Evolutionary conservation across 1,140 invertebrate species (phyloP).

Genomic region (Rhopalosiphum padi): DNA sequence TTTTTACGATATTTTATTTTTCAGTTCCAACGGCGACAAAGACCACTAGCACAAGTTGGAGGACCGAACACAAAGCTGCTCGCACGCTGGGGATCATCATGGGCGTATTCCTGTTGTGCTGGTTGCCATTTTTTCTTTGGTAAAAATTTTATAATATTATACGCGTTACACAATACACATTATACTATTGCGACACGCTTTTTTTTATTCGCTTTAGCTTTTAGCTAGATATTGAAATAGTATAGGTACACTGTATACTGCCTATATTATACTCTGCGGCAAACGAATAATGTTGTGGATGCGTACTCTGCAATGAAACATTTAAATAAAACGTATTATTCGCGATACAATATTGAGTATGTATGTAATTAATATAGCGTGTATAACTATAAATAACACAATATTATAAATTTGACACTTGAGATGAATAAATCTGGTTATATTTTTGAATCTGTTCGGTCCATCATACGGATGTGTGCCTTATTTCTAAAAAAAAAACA

Average conservation of each 20-base stretch:
- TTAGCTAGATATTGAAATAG: not conserved
- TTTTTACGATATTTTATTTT: constrained; percentile 1
- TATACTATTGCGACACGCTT: not conserved
- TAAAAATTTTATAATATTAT: constrained; percentile 64
- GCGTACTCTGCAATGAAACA: not conserved
- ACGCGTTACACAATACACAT: not conserved
- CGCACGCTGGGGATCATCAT: constrained; percentile 90
- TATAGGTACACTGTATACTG: not conserved
- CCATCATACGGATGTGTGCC: not conserved
- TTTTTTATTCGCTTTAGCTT: not conserved
- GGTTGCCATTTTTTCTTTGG: constrained; percentile 90
- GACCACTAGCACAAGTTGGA: constrained; percentile 55
- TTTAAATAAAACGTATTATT: not conserved
- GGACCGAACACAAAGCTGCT: constrained; percentile 64
- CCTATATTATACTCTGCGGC: not conserved
- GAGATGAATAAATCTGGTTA: not conserved
- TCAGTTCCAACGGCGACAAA: constrained; percentile 5
- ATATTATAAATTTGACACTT: not conserved
- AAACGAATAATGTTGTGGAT: not conserved
- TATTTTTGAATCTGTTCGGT: not conserved
- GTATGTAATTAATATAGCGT: not conserved
- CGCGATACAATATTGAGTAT: not conserved
- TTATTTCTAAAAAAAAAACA: not conserved
- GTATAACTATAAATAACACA: not conserved
- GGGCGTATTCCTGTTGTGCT: constrained; percentile 86